These are phyloP conservation scores for Pseudeuparius sepicola DNA, from an alignment of 2,888 invertebrate species.

Conservation along the genomic window DNA sequence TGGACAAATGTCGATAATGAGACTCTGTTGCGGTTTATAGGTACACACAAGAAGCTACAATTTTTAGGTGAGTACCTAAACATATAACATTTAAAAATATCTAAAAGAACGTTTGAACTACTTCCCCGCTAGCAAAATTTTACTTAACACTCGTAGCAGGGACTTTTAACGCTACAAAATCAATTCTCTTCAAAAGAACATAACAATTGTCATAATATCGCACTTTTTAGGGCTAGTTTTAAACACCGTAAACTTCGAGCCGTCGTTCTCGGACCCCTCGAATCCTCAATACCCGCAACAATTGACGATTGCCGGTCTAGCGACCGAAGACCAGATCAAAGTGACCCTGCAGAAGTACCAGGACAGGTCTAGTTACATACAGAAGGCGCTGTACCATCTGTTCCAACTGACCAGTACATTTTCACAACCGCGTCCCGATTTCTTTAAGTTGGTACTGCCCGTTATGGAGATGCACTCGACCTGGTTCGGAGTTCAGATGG, in stretches of 20 bases:
- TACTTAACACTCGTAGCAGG: too few relatives aligned
- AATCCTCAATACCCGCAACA: constrained; percentile 26
- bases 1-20: constrained; percentile 30
- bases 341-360: constrained; percentile 39
- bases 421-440: constrained; percentile 48
- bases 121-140: too few relatives aligned
- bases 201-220: too few relatives aligned
- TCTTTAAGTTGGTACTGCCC: constrained; percentile 49
- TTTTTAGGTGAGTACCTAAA: constrained; percentile 28
- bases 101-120: too few relatives aligned
- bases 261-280: constrained; percentile 28
- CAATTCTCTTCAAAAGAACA: too few relatives aligned
- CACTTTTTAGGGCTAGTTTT: constrained; percentile 32
- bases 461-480: constrained; percentile 41
- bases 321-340: constrained; percentile 34
- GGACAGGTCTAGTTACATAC: constrained; percentile 48
- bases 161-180: too few relatives aligned
- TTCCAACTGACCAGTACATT: constrained; percentile 42
- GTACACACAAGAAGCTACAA: constrained; percentile 31
- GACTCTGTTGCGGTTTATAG: constrained; percentile 28
- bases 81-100: too few relatives aligned
- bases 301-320: constrained; percentile 31
- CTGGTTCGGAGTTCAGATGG: constrained; percentile 59
- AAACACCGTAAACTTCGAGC: constrained; percentile 31
- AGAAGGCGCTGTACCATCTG: constrained; percentile 56